Base-by-base conservation (phyloP, 2,113 vertebrate genomes). In the Chelonoidis abingdonii region DNA sequence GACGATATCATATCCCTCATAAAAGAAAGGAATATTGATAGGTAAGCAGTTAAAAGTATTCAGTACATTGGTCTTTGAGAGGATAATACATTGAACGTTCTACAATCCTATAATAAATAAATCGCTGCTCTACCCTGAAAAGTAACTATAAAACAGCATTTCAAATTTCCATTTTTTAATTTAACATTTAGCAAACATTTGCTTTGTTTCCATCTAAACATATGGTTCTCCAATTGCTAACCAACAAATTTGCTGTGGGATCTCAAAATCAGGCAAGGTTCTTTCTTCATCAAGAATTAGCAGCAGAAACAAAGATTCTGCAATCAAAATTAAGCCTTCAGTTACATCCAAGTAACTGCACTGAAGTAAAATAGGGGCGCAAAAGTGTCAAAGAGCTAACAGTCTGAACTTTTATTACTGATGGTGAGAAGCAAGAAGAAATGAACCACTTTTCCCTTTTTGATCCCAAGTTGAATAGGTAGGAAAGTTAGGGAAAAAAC, bases 401-500 rank as follows among this genome's bases (percentile, higher is more conserved):
- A 92, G 5, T 49, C 41, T 56, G 21, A 84, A 93, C 75, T 44
- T 90, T 44, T 96, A 31, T 47, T 90, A 8, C 11, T 57, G 91
- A 56, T 19, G 83, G 22, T 0, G 5, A 72, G 3, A 1, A 83
- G 17, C 81, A 93, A 78, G 35, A 83, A 1, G 5, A 80, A 83
- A 11, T 76, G 10, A 88, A 3, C 8, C 47, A 88, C 8, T 72
- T 38, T 88, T 86, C 41, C 76, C 22, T 52, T 94, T 89, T 72
- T 86, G 75, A 47, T 78, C 44, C 25, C 41, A 78, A 27, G 56
- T 44, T 84, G 50, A 69, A n/a, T 93, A 89, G 0, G 19, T 81
- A 81, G 3, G 0, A 83, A 4, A 81, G n/a, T 47, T 78, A 47
- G 22, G 13, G 2, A 7, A 93, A 85, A 53, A 21, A 24, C 82